Evolutionary conservation across 2,113 vertebrate genomes (phyloP).

Genomic region (Candoia aspera): DNA sequence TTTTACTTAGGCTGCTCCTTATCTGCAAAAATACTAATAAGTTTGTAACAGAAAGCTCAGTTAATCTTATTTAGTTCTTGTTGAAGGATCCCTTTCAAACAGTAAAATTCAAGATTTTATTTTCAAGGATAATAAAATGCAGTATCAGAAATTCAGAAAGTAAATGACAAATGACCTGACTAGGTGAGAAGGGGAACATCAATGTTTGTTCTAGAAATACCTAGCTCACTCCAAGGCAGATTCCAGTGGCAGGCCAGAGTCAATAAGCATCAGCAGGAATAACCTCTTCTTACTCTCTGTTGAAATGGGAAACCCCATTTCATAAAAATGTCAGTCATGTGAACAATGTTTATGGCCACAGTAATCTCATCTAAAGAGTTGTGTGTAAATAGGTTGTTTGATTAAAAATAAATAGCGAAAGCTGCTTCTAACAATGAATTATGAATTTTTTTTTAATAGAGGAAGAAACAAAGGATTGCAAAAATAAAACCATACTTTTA

Average conservation of each 20-base stretch:
- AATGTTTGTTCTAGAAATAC: not conserved
- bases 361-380: not conserved
- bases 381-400: not conserved
- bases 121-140: not conserved
- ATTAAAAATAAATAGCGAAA: not conserved
- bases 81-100: slow-evolving; percentile 28
- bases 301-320: not conserved
- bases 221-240: not conserved
- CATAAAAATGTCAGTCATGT: not conserved
- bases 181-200: not conserved
- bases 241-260: not conserved
- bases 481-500: not conserved
- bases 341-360: not conserved
- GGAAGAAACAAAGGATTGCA: not conserved
- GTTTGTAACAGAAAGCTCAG: slow-evolving; percentile 15
- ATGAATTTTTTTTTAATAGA: not conserved
- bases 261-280: not conserved
- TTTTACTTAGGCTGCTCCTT: slow-evolving; percentile 29
- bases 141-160: slow-evolving; percentile 36
- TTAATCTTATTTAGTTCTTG: slow-evolving; percentile 17
- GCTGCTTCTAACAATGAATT: not conserved
- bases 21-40: not conserved
- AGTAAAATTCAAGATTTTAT: slow-evolving; percentile 33
- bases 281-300: not conserved
- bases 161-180: not conserved